Conservation (phyloP, 2,888 invertebrate genomes). For the Cataglyphis cursor region DNA sequence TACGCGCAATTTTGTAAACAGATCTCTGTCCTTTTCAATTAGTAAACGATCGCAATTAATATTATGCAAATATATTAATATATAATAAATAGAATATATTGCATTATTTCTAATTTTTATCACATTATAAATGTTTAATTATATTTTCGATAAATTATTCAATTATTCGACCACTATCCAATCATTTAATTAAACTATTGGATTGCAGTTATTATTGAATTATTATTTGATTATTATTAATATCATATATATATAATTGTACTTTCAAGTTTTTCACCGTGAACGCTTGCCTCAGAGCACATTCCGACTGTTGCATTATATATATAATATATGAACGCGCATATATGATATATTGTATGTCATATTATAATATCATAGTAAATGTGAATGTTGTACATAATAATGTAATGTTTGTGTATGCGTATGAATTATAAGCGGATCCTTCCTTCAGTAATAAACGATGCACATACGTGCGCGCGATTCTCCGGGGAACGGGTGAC, state of each 20-base stretch:
- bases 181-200: not conserved
- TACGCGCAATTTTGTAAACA: not conserved
- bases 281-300: not conserved
- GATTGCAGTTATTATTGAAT: not conserved
- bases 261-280: not conserved
- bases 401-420: not conserved
- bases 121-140: not conserved
- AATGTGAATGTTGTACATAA: not conserved
- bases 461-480: not conserved
- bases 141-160: not conserved
- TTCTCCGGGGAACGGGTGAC: conserved; percentile 19
- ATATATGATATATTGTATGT: not conserved
- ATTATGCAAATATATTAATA: not conserved
- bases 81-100: not conserved
- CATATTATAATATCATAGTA: not conserved
- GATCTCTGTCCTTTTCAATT: not conserved
- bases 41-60: not conserved
- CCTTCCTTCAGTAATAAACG: conserved; percentile 32
- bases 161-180: not conserved
- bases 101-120: not conserved
- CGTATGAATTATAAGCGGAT: conserved; percentile 15
- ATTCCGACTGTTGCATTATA: not conserved
- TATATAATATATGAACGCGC: not conserved
- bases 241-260: not conserved
- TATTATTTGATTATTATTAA: not conserved